Conservation (phyloP, 2,888 invertebrate species). For the Apeira syringaria region DNA sequence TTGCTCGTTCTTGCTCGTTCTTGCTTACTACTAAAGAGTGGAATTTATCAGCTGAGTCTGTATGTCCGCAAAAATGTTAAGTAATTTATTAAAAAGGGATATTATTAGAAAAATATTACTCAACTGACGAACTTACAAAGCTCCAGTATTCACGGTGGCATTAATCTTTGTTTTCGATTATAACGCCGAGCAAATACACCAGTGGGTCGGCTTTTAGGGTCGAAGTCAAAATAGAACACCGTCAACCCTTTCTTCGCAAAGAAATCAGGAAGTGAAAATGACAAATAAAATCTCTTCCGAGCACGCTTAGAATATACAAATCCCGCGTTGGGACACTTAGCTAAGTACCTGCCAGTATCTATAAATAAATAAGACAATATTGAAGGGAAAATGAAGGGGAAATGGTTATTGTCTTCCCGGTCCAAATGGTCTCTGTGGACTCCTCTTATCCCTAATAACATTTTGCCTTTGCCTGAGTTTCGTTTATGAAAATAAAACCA, state of each 20-base stretch:
- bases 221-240: conserved; percentile 14
- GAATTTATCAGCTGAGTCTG: too few species aligned
- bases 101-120: too few species aligned
- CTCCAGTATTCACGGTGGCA: background rate
- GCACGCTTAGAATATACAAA: conserved; percentile 18
- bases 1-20: too few species aligned
- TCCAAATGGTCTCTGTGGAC: conserved; percentile 46
- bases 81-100: too few species aligned
- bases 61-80: too few species aligned
- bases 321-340: conserved; percentile 21
- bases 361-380: conserved; percentile 44
- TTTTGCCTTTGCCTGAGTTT: conserved; percentile 40
- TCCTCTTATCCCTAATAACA: conserved; percentile 55
- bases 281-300: conserved; percentile 19
- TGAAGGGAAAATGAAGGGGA: conserved; percentile 52
- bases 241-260: conserved; percentile 15
- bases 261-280: conserved; percentile 23
- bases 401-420: conserved; percentile 52
- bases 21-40: too few species aligned
- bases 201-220: conserved; percentile 14
- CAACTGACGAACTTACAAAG: background rate
- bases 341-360: conserved; percentile 20
- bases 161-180: conserved; percentile 6
- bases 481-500: conserved; percentile 24
- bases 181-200: conserved; percentile 6